Evolutionary conservation across 2,888 invertebrate genomes (phyloP), one percentile per base, ranked within the genome.

Genomic region (Thereva nobilitata): DNA sequence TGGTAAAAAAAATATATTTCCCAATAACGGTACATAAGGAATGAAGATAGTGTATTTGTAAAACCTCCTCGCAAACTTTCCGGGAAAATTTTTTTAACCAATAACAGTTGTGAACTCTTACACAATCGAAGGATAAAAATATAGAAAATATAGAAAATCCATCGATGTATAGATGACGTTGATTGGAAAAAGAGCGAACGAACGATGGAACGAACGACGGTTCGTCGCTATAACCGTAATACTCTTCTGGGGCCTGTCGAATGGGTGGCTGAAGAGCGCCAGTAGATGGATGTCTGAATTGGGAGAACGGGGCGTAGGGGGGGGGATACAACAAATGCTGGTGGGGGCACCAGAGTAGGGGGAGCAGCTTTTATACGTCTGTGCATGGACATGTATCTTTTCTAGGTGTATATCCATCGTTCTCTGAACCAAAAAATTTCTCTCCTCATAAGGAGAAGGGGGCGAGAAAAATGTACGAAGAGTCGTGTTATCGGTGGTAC

Each of bases 101-200:
- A 64, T 64, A 64, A 64, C 53, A 53, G 63, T 63, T 50, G 23
- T 23, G 49, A 66, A 52, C 55, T 54, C 64, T 53, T 64, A 67
- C 64, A 64, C 44, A 68, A 59, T 65, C 63, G 63, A 67, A 53
- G 41, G 67, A 41, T 50, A 23, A 23, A 23, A 23, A 23, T n/a
- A 38, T 10, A 6, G 38, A 41, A 65, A n/a, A 65, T 65, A 69
- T 67, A 69, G 69, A 59, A 69, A 69, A 69, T 50, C 67, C 69
- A 69, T 69, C 69, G 69, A 69, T 69, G 67, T 65, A 69, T 69
- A 69, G 69, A 69, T 67, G 69, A 69, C 57, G 67, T 59, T 69
- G 69, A 69, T 69, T 69, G 69, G 69, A 69, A 69, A 69, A 69
- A 69, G 67, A 23, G 65, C 67, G 53, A 69, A 55, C 55, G 37